A percentile compares a stretch with the other conserved stretches of the same genome.
These are phyloP conservation scores for Onychomys leucogaster DNA, from an alignment of 2,797 vertebrate species.

Conservation along the genomic window DNA sequence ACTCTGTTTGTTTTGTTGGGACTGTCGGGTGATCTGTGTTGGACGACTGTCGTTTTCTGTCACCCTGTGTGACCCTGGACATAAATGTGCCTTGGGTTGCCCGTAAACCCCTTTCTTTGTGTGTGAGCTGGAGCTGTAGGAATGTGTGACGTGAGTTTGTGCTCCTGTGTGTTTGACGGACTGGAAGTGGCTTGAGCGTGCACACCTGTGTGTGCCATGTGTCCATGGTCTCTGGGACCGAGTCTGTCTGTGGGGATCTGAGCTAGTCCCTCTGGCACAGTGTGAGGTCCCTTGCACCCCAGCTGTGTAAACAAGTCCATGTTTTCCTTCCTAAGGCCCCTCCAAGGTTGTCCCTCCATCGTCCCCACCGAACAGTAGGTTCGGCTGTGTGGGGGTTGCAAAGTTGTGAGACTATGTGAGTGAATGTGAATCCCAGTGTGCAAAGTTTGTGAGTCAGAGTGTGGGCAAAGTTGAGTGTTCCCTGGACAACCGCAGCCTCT, in stretches of 20 bases:
- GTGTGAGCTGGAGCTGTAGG: no score
- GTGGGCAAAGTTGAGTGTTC: not conserved
- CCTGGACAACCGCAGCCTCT: not conserved
- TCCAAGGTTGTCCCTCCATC: not conserved
- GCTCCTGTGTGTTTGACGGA: not conserved
- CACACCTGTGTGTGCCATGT: not conserved
- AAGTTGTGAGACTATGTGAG: not conserved
- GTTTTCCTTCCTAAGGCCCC: constrained; percentile 26
- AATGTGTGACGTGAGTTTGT: not conserved
- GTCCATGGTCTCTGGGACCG: not conserved
- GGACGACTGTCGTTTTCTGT: not conserved
- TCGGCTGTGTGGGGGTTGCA: not conserved
- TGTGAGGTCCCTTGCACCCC: constrained; percentile 41
- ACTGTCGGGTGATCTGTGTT: not conserved
- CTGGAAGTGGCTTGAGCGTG: not conserved
- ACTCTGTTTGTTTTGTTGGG: not conserved
- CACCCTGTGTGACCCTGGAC: not conserved
- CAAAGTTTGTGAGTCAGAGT: not conserved
- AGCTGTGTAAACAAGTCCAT: constrained; percentile 70
- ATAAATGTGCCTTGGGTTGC: not conserved
- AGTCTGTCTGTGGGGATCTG: not conserved
- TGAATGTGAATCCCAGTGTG: not conserved
- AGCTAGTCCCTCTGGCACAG: not conserved
- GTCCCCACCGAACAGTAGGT: not conserved
- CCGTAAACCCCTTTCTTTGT: not conserved